A percentile compares a stretch with the other conserved stretches of the same genome.
Evolutionary conservation across 2,888 invertebrate species (phyloP).

Genomic region (Tipula confusa): DNA sequence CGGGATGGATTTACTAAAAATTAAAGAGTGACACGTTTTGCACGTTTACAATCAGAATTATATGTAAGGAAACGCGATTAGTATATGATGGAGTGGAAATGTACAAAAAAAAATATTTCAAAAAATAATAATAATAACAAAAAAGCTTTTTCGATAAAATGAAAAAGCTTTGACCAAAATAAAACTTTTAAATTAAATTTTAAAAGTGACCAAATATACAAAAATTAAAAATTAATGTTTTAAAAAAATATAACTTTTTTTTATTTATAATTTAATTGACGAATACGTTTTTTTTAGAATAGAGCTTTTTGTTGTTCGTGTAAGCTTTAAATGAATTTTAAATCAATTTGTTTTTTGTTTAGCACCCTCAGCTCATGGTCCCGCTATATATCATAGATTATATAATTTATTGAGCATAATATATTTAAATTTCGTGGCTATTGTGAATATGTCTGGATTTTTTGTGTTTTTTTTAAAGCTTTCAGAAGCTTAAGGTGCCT

Average conservation of each 20-base stretch:
- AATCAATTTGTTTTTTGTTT: background rate
- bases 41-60: background rate
- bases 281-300: background rate
- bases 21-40: background rate
- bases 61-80: background rate
- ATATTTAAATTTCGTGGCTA: background rate
- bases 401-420: background rate
- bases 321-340: background rate
- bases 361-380: conserved; percentile 20
- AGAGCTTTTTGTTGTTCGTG: background rate
- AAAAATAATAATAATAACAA: background rate
- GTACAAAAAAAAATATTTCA: background rate
- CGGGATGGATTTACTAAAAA: background rate
- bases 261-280: background rate
- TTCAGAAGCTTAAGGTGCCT: background rate
- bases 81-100: background rate
- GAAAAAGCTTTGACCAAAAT: background rate
- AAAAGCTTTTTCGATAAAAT: background rate
- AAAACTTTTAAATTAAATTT: background rate
- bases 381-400: conserved; percentile 1
- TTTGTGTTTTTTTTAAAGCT: background rate
- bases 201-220: conserved; percentile 21
- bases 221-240: background rate
- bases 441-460: background rate
- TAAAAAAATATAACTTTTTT: background rate